Evolutionary conservation across 2,113 vertebrate species (phyloP), one percentile per base, ranked within the genome.

Genomic region (Felis chaus): DNA sequence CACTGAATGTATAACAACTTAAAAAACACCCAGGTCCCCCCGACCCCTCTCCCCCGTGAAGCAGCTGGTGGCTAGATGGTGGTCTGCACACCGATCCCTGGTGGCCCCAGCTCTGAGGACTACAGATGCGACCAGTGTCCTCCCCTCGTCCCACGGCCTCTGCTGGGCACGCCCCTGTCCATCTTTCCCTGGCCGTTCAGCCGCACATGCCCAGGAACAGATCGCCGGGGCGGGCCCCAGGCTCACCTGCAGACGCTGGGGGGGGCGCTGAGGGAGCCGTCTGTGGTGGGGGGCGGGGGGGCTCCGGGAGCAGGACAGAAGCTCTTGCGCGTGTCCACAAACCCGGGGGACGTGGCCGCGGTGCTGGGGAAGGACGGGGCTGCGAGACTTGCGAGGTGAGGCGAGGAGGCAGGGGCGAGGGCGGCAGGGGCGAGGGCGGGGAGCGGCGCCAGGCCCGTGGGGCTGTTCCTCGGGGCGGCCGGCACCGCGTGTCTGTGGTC

Each of bases 221-320:
- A 31, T 9, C 21, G 7, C 21, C 19, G 8, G 57, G 18, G 33
- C 7, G 7, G 66, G 66, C 4, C n/a, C 69, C n/a, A 2, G 68
- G 36, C 99, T 98, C 91, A 99, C 99, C 99, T 99, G 99, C 99
- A 99, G 91, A 99, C 99, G 53, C 99, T 99, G 80, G 99, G 99
- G 4, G 99, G 99, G 5, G 99, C 99, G 55, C 99, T 99, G 96
- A 99, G 71, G 2, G 99, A 98, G 95, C 99, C 99, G 0, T 99
- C 99, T 39, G 98, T 98, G 4, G 99, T 98, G 73, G 99, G 98
- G 84, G 99, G 97, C 1, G 99, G 99, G 89, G 99, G 99, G 63
- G 99, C 99, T 55, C 98, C 98, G 2, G 99, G 99, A 14, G 99
- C 98, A 74, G 99, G 99, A 97, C 99, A 99, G 98, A 99, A 98